phyloP scores from a whole-genome alignment of 2,888 invertebrate species.

The Callyntrura guangdongensis region DNA sequence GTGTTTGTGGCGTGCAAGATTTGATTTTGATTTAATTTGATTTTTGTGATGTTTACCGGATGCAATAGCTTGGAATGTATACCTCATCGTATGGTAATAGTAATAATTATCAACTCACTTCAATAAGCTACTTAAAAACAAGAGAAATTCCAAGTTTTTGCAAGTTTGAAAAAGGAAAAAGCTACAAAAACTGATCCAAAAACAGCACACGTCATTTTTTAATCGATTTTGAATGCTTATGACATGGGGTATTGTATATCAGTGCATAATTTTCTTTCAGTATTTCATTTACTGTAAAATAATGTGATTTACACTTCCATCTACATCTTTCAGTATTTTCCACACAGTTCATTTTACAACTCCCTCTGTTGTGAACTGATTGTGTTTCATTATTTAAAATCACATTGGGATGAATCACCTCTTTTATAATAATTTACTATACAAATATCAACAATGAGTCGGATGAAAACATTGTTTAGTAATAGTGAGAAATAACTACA shows the following conservation, averaged over 20 bases:
- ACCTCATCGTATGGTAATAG: neutral
- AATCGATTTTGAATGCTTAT: neutral
- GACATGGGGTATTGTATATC: too few relatives aligned
- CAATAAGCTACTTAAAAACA: neutral
- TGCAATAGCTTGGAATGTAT: neutral
- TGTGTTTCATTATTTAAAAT: constrained; percentile 74
- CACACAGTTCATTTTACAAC: constrained; percentile 60
- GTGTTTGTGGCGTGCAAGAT: constrained; percentile 77
- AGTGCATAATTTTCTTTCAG: constrained; percentile 7
- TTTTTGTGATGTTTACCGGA: constrained; percentile 52
- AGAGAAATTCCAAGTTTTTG: neutral
- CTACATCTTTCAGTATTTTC: constrained; percentile 31
- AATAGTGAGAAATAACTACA: constrained; percentile 10
- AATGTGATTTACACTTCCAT: constrained; percentile 64
- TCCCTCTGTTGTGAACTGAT: constrained; percentile 77
- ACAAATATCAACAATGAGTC: constrained; percentile 65
- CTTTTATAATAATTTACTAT: constrained; percentile 58
- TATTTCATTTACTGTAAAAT: constrained; percentile 54
- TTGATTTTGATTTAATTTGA: constrained; percentile 82
- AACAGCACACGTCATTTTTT: neutral
- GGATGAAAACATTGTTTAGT: constrained; percentile 65
- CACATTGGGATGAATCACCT: constrained; percentile 72
- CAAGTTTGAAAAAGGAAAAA: neutral
- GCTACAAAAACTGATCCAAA: neutral
- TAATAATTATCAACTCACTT: constrained; percentile 14